Base-by-base conservation (phyloP, 2,113 vertebrate species). In the Thunnus thynnus region DNA sequence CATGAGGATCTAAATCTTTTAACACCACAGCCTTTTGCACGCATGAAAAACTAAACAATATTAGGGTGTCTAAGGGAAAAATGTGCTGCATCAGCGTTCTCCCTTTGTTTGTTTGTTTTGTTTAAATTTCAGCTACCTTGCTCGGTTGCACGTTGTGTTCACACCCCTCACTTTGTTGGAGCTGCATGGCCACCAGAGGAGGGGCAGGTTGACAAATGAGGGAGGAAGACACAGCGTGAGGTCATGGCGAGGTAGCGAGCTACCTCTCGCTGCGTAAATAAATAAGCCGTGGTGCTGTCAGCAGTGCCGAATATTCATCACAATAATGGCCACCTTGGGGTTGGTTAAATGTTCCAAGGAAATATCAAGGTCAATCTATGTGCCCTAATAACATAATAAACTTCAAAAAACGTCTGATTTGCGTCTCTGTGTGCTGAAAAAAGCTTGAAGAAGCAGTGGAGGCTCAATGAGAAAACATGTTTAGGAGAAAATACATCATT, bases 311-410 rank as follows among this genome's bases (percentile, higher is more conserved):
- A 93, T 92, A 95, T 95, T 94, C 90, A 95, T 94, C 94, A 95
- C 82, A 83, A 87, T 95, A 95, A 95, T 95, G 86, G 94, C 88
- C 92, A 95, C 94, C 94, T 93, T 94, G 95, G 94, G 94, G 93
- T 95, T 94, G 91, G 93, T 94, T 94, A 95, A 96, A 94, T 94
- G 93, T 95, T 95, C 92, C 94, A 93, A 94, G 92, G 94, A 94
- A 94, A 94, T 90, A 93, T 93, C 94, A 95, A 95, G 94, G 95
- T 95, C 94, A 95, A 89, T 88, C 85, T 56, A 63, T 85, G 80
- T 85, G 89, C 86, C 87, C 81, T 92, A 91, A 93, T 94, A 93
- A 94, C 77, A 84, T 89, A 90, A 95, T 93, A 93, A 94, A 94
- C 92, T 91, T 92, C 79, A 83, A 80, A 76, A 89, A 93, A 92